Evolutionary conservation across 37 sponge, comb jelly and placozoan species (phyloP), one percentile per base, ranked within the genome.

Genomic region (Ianthella basta): DNA sequence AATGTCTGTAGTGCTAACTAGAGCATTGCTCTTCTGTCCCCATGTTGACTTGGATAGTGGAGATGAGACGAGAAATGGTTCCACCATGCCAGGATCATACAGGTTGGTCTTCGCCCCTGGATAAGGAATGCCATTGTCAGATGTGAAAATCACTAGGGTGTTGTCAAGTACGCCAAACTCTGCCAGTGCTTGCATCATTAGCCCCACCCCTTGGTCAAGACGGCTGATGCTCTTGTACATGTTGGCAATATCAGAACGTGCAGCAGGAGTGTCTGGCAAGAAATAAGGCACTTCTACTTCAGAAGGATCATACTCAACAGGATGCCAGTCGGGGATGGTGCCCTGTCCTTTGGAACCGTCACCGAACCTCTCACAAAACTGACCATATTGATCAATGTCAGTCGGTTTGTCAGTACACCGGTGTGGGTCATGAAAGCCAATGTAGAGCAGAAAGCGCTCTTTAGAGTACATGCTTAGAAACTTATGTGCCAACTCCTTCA

Each of bases 71-170:
- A 93, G 54, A 19, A 93, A 61, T 0, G 93, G 93, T 40, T 89
- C 90, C 0, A 56, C 54, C 56, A 90, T 84, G 19, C 93, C 93
- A 57, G 90, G 81, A 8, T 93, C 93, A 74, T 93, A 93, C 25
- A 93, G 87, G 83, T 93, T 93, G 0, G 93, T 93, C 12, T 82
- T 78, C 14, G 86, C 93, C 34, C 82, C 70, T 39, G 93, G 93
- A 79, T 90, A 93, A 2, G 93, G 93, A 36, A 87, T 93, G 34
- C 93, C 93, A 72, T 89, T 93, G 70, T 93, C 93, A 53, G 93
- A 89, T 0, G 84, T 86, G 44, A 86, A 93, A 21, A 93, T 69
- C 29, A 93, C 80, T 5, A 93, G 82, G 32, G 93, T 93, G 39
- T 86, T 70, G 10, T 93, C 77, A 0, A 69, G 67, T 61, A 83